phyloP scores from a whole-genome alignment of 1,140 invertebrate genomes.

The Aphidius ervi region DNA sequence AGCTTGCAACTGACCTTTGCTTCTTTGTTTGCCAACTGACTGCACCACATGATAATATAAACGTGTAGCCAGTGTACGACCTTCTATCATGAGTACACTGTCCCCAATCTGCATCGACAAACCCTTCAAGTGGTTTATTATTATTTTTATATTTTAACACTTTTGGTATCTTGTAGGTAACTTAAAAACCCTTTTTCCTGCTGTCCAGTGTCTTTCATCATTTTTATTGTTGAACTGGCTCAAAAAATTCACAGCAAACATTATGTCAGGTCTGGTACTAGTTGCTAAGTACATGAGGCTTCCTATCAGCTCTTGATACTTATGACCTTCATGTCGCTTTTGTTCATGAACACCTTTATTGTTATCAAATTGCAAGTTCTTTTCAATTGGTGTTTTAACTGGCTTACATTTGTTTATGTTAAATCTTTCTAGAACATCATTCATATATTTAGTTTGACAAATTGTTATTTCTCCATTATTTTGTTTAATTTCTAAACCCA shows the following conservation, averaged over 20 bases:
- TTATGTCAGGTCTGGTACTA: constrained; percentile 38
- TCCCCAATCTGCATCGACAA: constrained; percentile 9
- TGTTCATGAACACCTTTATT: background rate
- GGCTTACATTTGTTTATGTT: constrained; percentile 23
- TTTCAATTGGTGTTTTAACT: constrained; percentile 25
- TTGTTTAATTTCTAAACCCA: constrained; percentile 9
- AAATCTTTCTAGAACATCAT: constrained; percentile 26
- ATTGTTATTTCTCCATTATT: constrained; percentile 15
- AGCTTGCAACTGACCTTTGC: constrained; percentile 1
- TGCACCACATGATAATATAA: background rate
- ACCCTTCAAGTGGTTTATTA: background rate
- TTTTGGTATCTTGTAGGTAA: constrained; percentile 8
- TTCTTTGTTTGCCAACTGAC: constrained; percentile 6
- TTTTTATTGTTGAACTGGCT: background rate
- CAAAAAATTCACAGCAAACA: constrained; percentile 25
- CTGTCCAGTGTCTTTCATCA: constrained; percentile 2
- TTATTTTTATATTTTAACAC: background rate
- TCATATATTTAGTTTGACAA: constrained; percentile 25
- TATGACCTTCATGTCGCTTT: background rate
- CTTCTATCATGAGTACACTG: background rate
- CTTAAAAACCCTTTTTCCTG: constrained; percentile 2
- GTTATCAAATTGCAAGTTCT: background rate
- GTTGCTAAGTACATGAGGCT: constrained; percentile 34
- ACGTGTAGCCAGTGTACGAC: constrained; percentile 13
- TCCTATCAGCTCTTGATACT: constrained; percentile 33